These are phyloP conservation scores for Glandiceps talaboti DNA, from an alignment of 53 echinoderm and acorn worm genomes.

Conservation along the genomic window DNA sequence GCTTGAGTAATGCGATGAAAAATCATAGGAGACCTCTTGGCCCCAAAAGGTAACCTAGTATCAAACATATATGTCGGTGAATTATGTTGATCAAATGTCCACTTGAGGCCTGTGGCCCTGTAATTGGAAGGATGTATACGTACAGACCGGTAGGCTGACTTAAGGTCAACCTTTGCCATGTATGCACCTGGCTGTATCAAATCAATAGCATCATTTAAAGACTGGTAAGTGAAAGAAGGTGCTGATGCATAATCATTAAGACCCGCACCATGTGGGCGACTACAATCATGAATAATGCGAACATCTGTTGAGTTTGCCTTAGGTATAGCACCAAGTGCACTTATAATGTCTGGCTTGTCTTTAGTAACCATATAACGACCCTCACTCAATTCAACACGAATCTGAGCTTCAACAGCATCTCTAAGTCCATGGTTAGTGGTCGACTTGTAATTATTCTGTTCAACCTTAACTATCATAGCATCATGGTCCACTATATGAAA, in stretches of 20 bases:
- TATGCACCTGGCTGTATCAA: neutral
- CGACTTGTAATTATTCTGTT: neutral
- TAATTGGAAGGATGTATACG: conserved; percentile 5
- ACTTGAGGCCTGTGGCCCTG: conserved; percentile 3
- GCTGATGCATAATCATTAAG: neutral
- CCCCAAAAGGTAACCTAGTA: conserved; percentile 6
- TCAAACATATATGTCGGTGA: conserved; percentile 5
- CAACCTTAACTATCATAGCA: neutral
- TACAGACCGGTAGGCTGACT: conserved; percentile 7
- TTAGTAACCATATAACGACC: neutral
- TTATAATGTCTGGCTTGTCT: neutral
- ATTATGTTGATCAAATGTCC: neutral
- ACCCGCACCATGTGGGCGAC: neutral
- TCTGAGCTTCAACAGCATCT: neutral
- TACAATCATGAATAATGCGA: neutral
- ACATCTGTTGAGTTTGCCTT: neutral
- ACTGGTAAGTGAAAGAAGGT: neutral
- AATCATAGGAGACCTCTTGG: conserved; percentile 1
- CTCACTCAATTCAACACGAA: neutral
- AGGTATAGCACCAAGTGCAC: neutral
- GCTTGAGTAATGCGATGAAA: conserved; percentile 4
- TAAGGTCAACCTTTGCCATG: conserved; percentile 8
- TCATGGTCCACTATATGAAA: neutral
- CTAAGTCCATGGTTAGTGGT: neutral
- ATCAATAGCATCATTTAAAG: neutral